A percentile compares a stretch with the other conserved stretches of the same genome.
phyloP scores from a whole-genome alignment of 1,140 invertebrate genomes.

The Cyphomyrmex costatus region DNA sequence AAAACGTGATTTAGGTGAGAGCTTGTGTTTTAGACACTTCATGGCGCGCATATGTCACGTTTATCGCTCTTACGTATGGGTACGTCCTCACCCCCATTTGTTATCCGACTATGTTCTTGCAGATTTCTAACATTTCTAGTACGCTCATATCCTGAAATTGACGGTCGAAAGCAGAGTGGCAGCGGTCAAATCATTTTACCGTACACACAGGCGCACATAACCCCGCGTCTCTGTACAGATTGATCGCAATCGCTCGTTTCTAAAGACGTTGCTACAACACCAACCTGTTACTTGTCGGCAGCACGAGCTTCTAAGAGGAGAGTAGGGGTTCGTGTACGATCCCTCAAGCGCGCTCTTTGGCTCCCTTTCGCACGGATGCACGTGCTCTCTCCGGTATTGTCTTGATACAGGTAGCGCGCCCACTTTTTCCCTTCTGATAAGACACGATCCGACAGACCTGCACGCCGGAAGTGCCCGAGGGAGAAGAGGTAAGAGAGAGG shows the following conservation, averaged over 20 bases:
- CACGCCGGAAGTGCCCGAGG: background rate
- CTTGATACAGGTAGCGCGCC: slow-evolving; percentile 28
- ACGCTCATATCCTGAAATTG: background rate
- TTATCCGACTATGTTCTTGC: background rate
- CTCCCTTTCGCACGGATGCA: slow-evolving; percentile 57
- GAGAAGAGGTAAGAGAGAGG: background rate
- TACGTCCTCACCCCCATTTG: too few relatives aligned
- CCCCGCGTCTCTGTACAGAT: background rate
- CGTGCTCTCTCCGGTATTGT: slow-evolving; percentile 54
- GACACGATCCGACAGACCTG: background rate
- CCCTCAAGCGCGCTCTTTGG: slow-evolving; percentile 65
- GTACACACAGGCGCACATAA: background rate
- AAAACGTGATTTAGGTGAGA: background rate
- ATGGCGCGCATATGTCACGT: background rate
- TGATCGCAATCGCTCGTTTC: slow-evolving; percentile 42
- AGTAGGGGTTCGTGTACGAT: slow-evolving; percentile 67
- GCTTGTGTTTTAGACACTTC: background rate
- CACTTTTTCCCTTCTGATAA: background rate
- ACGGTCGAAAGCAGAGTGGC: background rate
- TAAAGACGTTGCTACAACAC: slow-evolving; percentile 75
- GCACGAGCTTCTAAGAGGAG: slow-evolving; percentile 69
- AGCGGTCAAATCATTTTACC: background rate
- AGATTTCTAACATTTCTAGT: background rate
- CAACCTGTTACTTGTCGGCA: slow-evolving; percentile 85
- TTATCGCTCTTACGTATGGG: background rate